These are phyloP conservation scores for Sepiola atlantica DNA, from an alignment of 2,888 invertebrate genomes.

Conservation along the genomic window DNA sequence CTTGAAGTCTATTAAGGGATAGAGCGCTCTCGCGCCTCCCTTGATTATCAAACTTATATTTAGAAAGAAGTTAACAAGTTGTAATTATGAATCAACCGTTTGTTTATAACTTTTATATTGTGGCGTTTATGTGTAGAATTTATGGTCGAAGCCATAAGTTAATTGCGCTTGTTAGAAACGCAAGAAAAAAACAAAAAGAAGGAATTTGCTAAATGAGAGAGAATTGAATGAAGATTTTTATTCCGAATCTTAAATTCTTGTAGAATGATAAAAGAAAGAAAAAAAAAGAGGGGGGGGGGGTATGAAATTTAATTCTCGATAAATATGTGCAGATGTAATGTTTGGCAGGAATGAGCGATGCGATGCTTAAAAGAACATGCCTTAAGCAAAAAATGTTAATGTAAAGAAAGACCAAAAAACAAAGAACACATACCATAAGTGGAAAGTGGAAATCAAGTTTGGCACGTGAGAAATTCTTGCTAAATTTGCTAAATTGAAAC, in stretches of 20 bases:
- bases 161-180: background rate
- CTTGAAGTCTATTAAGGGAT: no score
- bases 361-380: background rate
- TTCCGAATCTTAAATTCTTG: background rate
- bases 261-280: background rate
- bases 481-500: no score
- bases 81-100: background rate
- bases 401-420: background rate
- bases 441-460: no score
- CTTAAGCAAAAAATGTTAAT: background rate
- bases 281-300: background rate
- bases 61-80: background rate
- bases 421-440: background rate
- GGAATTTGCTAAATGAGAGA: background rate
- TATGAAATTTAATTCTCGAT: conserved; percentile 32
- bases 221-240: background rate
- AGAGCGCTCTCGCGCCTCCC: no score
- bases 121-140: background rate
- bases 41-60: background rate
- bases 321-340: conserved; percentile 20
- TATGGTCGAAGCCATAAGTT: background rate
- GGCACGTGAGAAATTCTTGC: no score
- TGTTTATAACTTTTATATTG: background rate
- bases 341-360: background rate
- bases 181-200: no score